A percentile compares a stretch with the other conserved stretches of the same genome.
Conservation (phyloP, 2,888 invertebrate genomes). For the Amphimallon solstitiale region DNA sequence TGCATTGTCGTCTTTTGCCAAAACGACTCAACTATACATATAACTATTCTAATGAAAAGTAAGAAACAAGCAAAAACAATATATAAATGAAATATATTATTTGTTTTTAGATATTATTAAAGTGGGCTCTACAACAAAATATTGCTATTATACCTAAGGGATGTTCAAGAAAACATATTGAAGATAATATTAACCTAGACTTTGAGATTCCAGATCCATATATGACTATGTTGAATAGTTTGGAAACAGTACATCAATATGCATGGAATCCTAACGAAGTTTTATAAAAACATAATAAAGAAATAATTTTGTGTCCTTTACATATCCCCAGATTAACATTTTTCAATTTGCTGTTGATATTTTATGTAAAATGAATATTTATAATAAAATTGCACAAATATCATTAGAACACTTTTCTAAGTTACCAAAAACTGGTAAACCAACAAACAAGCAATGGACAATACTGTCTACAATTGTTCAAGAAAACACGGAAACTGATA, state of each 20-base stretch:
- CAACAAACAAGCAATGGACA: conserved; percentile 82
- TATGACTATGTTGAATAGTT: conserved; percentile 64
- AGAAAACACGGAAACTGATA: conserved; percentile 59
- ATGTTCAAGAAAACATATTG: conserved; percentile 66
- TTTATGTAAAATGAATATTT: conserved; percentile 43
- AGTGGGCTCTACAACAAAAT: conserved; percentile 80
- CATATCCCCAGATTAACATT: background rate
- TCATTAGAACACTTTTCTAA: conserved; percentile 70
- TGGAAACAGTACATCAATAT: conserved; percentile 64
- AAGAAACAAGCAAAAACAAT: no score
- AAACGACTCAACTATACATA: no score
- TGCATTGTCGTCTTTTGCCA: no score
- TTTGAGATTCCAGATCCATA: conserved; percentile 68
- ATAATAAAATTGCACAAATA: conserved; percentile 65
- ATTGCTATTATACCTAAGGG: conserved; percentile 78
- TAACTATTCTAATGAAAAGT: no score
- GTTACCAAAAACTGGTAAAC: conserved; percentile 85
- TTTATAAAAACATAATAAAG: conserved; percentile 52
- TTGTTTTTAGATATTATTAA: conserved; percentile 67
- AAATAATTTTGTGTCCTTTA: background rate
- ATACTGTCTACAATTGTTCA: conserved; percentile 79
- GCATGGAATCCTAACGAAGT: conserved; percentile 70
- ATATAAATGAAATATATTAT: no score
- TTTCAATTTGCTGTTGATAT: background rate
- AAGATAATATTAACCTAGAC: conserved; percentile 69